A percentile compares a stretch with the other conserved stretches of the same genome.
phyloP scores from a whole-genome alignment of 2,888 invertebrate species.

The Cylloceria caligata region DNA sequence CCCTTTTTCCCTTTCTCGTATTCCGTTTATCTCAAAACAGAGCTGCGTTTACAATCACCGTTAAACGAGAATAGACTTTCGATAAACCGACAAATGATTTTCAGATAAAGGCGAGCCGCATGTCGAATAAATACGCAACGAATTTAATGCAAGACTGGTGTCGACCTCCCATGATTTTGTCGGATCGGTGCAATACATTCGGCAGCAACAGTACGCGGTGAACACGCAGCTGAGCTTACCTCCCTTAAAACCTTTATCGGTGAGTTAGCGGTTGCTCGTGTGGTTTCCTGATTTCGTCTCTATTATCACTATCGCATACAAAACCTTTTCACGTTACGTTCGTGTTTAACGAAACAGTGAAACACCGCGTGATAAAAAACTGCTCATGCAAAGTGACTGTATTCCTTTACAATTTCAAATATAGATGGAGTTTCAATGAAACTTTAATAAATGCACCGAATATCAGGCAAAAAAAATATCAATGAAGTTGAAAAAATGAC shows the following conservation, averaged over 20 bases:
- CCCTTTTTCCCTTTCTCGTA: neutral
- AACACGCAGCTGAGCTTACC: conserved; percentile 5
- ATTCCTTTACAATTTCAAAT: neutral
- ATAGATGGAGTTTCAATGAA: neutral
- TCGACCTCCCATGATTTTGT: conserved; percentile 50
- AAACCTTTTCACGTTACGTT: neutral
- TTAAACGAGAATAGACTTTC: conserved; percentile 23
- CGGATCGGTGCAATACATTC: conserved; percentile 50
- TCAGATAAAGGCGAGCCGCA: conserved; percentile 18
- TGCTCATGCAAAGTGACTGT: neutral
- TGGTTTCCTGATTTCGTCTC: conserved; percentile 60
- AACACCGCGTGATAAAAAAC: neutral
- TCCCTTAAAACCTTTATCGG: conserved; percentile 57
- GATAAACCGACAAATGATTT: conserved; percentile 42
- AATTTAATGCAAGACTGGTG: conserved; percentile 41
- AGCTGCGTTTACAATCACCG: conserved; percentile 10
- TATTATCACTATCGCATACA: conserved; percentile 42
- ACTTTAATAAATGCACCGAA: neutral
- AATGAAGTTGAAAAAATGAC: too few relatives aligned
- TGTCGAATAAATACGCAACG: conserved; percentile 29
- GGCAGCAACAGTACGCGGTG: conserved; percentile 24
- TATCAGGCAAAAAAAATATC: too few relatives aligned
- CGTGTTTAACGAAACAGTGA: neutral
- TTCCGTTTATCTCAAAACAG: neutral
- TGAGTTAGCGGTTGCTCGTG: conserved; percentile 19